Evolutionary conservation across 1,140 invertebrate genomes (phyloP).

Genomic region (Panagrolaimus sp.): DNA sequence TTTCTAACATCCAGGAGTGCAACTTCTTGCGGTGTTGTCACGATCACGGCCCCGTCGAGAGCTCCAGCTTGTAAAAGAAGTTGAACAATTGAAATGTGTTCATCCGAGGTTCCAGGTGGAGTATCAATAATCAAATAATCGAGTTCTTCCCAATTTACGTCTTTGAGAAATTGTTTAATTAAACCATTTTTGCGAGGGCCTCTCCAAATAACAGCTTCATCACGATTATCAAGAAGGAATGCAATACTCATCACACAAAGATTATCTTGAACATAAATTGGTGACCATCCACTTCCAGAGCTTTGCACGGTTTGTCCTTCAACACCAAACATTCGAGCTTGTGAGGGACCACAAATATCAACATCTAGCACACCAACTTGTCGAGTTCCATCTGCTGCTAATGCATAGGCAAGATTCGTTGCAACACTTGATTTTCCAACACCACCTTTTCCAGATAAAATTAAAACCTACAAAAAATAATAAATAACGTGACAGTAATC

Average conservation of each 20-base stretch:
- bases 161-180: slow-evolving; percentile 85
- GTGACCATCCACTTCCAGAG: slow-evolving; percentile 92
- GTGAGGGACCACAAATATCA: slow-evolving; percentile 82
- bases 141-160: slow-evolving; percentile 84
- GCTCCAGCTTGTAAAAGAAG: slow-evolving; percentile 63
- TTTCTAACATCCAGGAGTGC: slow-evolving; percentile 74
- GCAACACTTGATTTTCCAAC: slow-evolving; percentile 85
- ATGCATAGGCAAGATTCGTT: slow-evolving; percentile 73
- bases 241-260: slow-evolving; percentile 86
- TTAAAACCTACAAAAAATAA: slow-evolving; percentile 76
- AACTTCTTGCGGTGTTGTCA: slow-evolving; percentile 63
- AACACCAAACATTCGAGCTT: slow-evolving; percentile 66
- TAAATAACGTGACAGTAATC: neutral
- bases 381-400: slow-evolving; percentile 66
- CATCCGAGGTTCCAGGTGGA: slow-evolving; percentile 90
- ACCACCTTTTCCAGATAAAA: slow-evolving; percentile 93
- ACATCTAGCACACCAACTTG: slow-evolving; percentile 81
- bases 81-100: slow-evolving; percentile 75
- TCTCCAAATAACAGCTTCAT: slow-evolving; percentile 87
- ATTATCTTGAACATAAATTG: slow-evolving; percentile 80
- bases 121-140: slow-evolving; percentile 87
- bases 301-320: slow-evolving; percentile 71
- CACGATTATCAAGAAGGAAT: slow-evolving; percentile 73
- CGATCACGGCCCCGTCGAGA: slow-evolving; percentile 60
- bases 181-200: slow-evolving; percentile 90